These are phyloP conservation scores for Plebejus anna DNA, from an alignment of 2,888 invertebrate species.

Conservation along the genomic window DNA sequence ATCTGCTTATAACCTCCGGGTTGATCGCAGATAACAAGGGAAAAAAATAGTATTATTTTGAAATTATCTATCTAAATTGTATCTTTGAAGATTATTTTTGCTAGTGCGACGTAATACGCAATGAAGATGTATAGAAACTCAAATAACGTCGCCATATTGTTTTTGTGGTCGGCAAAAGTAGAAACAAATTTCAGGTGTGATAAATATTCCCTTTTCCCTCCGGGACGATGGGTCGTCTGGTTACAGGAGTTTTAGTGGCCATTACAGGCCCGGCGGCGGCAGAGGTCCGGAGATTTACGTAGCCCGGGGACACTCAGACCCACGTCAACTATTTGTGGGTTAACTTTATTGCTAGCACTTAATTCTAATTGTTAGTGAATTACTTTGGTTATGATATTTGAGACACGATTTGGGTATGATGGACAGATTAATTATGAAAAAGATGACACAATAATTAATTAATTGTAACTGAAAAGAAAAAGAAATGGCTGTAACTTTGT, in stretches of 20 bases:
- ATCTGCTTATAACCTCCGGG: no score
- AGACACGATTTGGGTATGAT: not conserved
- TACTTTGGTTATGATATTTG: not conserved
- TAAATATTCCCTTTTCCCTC: slow-evolving; percentile 20
- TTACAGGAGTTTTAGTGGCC: slow-evolving; percentile 38
- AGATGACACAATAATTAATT: no score
- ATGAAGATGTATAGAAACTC: not conserved
- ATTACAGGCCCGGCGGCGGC: slow-evolving; percentile 31
- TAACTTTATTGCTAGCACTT: slow-evolving; percentile 17
- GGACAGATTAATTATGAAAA: not conserved
- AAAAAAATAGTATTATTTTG: no score
- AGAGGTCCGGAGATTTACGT: slow-evolving; percentile 22
- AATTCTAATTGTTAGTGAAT: not conserved
- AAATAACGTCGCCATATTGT: not conserved
- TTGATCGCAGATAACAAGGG: no score
- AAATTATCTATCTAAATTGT: no score
- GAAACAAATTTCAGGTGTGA: slow-evolving; percentile 22
- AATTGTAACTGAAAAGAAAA: no score
- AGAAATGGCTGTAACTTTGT: no score
- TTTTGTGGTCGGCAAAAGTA: not conserved
- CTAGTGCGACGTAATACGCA: not conserved
- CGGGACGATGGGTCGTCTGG: slow-evolving; percentile 33
- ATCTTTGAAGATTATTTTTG: not conserved
- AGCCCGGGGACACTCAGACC: slow-evolving; percentile 13
- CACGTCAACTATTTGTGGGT: slow-evolving; percentile 20